These are phyloP conservation scores for Atta texana DNA, from an alignment of 1,140 invertebrate genomes.

Conservation along the genomic window DNA sequence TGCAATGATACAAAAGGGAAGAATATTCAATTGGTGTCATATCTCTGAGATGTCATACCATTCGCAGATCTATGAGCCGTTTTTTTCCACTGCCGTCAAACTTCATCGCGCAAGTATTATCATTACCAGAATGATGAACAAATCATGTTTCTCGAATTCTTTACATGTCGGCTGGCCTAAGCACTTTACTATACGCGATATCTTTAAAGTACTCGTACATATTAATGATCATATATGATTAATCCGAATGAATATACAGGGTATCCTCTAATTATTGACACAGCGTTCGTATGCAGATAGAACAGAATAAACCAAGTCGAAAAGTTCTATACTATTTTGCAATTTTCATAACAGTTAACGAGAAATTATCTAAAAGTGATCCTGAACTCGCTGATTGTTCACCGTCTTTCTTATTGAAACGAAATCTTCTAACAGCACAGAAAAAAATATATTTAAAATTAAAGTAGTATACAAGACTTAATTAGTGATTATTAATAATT, in stretches of 20 bases:
- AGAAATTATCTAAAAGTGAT: too few species aligned
- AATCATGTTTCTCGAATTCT: conserved; percentile 20
- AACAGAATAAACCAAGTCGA: too few species aligned
- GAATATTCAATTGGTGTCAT: not conserved
- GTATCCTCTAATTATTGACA: too few species aligned
- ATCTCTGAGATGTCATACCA: not conserved
- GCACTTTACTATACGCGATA: conserved; percentile 17
- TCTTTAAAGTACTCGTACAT: conserved; percentile 33
- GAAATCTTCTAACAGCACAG: too few species aligned
- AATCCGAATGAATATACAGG: conserved; percentile 19
- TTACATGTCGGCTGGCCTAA: not conserved
- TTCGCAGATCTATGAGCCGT: not conserved
- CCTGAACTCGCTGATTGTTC: too few species aligned
- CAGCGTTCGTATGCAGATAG: too few species aligned
- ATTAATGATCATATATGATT: conserved; percentile 30
- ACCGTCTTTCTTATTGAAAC: too few species aligned
- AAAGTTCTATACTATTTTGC: too few species aligned
- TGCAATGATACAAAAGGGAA: not conserved
- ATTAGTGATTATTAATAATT: too few species aligned
- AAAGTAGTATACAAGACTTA: too few species aligned
- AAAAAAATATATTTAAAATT: too few species aligned
- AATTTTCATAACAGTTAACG: too few species aligned
- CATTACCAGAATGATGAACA: not conserved
- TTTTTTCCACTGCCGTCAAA: conserved; percentile 36
- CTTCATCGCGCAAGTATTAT: conserved; percentile 1